Evolutionary conservation across 2,113 vertebrate species (phyloP).

Genomic region (Pitta sordida): DNA sequence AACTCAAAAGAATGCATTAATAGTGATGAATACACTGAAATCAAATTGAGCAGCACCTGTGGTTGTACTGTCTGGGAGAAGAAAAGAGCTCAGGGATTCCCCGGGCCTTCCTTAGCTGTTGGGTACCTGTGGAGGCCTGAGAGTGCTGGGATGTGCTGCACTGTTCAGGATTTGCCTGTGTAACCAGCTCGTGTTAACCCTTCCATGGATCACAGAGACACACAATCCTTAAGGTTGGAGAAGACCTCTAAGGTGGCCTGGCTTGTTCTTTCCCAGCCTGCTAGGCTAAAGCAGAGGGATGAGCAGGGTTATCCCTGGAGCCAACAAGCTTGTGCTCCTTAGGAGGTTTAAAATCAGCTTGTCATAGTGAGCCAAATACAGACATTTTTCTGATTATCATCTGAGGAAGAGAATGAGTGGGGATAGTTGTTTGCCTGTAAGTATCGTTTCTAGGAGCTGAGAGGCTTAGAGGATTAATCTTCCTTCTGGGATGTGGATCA

Average conservation of each 20-base stretch:
- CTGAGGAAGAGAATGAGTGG: conserved; percentile 37
- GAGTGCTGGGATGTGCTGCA: background rate
- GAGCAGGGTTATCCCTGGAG: background rate
- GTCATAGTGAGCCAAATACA: conserved; percentile 49
- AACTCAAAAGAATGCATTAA: background rate
- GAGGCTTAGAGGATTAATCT: conserved; percentile 68
- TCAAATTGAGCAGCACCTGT: background rate
- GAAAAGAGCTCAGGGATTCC: background rate
- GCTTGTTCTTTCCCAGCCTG: background rate
- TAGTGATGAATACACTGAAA: background rate
- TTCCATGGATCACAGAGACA: rapidly evolving
- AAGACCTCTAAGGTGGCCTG: background rate
- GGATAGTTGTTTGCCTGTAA: conserved; percentile 54
- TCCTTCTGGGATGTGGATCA: conserved; percentile 62
- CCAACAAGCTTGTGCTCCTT: background rate
- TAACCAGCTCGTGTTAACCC: background rate
- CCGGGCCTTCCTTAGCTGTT: rapidly evolving
- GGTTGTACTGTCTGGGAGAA: background rate
- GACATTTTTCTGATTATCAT: conserved; percentile 58
- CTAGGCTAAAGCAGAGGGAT: background rate
- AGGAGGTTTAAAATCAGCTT: conserved; percentile 38
- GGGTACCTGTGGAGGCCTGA: background rate
- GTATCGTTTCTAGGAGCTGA: conserved; percentile 60
- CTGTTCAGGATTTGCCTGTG: background rate
- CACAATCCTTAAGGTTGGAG: background rate